Percentiles rank a stretch among this genome's conserved stretches.
Evolutionary conservation across 53 echinoderm and acorn worm species (phyloP).

Genomic region (Echinometra lucunter): DNA sequence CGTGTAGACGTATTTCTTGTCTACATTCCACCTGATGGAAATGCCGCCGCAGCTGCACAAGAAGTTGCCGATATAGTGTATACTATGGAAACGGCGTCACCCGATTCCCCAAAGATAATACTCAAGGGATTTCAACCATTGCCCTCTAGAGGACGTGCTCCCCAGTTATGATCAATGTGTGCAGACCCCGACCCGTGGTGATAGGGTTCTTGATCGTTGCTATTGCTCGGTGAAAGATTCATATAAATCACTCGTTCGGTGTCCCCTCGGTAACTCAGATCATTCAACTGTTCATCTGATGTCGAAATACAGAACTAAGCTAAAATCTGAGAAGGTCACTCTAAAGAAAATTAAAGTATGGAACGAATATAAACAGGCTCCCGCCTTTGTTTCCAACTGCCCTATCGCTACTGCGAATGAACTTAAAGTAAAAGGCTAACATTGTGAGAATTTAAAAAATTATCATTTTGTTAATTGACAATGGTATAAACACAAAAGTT

Average conservation of each 20-base stretch:
- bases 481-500: too few relatives aligned
- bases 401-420: too few relatives aligned
- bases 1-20: too few relatives aligned
- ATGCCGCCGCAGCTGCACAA: slow-evolving; percentile 19
- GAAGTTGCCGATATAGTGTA: slow-evolving; percentile 29
- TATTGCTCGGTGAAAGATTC: neutral
- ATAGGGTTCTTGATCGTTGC: neutral
- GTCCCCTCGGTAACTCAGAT: neutral
- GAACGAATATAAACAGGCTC: too few relatives aligned
- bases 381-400: too few relatives aligned
- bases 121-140: slow-evolving; percentile 64
- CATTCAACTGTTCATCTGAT: neutral
- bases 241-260: neutral
- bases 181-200: neutral
- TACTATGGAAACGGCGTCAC: slow-evolving; percentile 35
- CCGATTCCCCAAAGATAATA: slow-evolving; percentile 59
- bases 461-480: too few relatives aligned
- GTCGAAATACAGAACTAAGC: neutral
- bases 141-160: neutral
- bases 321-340: neutral
- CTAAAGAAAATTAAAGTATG: too few relatives aligned
- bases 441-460: too few relatives aligned
- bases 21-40: slow-evolving; percentile 35
- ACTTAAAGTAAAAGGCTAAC: too few relatives aligned
- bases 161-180: slow-evolving; percentile 4